These are phyloP conservation scores for Conus betulinus DNA, from an alignment of 1,140 invertebrate species.

Conservation along the genomic window DNA sequence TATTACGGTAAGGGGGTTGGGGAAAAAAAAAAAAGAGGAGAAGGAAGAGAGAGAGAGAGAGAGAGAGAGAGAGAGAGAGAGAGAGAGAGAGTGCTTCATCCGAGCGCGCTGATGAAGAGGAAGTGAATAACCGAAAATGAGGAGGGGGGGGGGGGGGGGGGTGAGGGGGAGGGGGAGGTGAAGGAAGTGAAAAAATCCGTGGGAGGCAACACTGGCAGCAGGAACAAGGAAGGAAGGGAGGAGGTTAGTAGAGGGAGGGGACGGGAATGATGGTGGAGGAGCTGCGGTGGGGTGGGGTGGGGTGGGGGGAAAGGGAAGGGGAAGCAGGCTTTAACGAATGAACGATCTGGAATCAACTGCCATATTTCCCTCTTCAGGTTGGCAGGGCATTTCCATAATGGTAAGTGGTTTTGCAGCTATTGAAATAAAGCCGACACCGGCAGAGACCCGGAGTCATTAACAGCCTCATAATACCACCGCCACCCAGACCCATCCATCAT, in stretches of 20 bases:
- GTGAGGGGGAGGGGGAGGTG: too few relatives aligned
- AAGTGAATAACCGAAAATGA: background rate
- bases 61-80: background rate
- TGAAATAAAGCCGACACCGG: conserved; percentile 15
- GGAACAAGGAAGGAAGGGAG: background rate
- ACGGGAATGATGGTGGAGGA: background rate
- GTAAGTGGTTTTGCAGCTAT: conserved; percentile 31
- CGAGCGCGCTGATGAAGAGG: too few relatives aligned
- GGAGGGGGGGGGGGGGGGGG: background rate
- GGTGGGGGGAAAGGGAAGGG: background rate
- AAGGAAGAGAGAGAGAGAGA: background rate
- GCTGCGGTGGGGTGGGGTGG: background rate
- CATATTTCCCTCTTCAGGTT: conserved; percentile 11
- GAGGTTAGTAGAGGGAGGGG: background rate
- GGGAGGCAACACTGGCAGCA: background rate
- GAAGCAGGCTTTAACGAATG: background rate
- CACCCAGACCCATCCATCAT: conserved; percentile 19
- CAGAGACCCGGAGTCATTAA: conserved; percentile 12
- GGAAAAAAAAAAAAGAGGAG: background rate
- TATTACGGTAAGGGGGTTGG: background rate
- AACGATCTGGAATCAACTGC: background rate
- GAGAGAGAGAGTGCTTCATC: background rate
- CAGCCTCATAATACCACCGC: background rate
- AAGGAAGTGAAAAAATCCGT: background rate
- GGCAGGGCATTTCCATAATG: conserved; percentile 20